phyloP scores from a whole-genome alignment of 2,113 vertebrate genomes.

The Rousettus leschenaultii region DNA sequence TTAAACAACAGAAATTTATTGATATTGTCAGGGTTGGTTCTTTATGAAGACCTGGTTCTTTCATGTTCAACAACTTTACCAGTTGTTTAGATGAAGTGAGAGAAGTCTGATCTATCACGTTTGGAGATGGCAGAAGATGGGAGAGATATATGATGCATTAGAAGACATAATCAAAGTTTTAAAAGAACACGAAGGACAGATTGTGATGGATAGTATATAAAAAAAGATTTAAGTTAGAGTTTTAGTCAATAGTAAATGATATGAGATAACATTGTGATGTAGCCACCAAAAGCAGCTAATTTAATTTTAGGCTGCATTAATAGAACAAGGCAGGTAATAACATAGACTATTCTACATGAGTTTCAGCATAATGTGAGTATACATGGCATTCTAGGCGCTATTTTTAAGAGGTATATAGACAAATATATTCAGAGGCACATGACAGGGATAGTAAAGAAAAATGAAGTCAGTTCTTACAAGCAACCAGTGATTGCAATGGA shows the following conservation, averaged over 20 bases:
- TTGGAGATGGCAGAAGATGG: not conserved
- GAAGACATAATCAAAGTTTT: not conserved
- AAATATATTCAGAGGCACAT: not conserved
- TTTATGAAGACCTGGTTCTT: not conserved
- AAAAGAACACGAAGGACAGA: not conserved
- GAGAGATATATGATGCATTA: not conserved
- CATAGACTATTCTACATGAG: not conserved
- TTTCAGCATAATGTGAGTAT: not conserved
- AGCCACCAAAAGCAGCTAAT: not conserved
- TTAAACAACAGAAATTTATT: not conserved
- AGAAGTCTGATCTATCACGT: not conserved
- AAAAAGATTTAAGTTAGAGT: not conserved
- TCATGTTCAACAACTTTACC: not conserved
- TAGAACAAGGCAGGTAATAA: not conserved
- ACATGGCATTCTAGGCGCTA: not conserved
- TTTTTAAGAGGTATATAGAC: not conserved
- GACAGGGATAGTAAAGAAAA: not conserved
- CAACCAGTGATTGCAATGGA: slow-evolving; percentile 25
- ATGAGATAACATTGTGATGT: not conserved
- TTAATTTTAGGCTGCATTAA: not conserved
- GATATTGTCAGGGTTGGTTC: not conserved
- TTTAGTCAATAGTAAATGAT: not conserved
- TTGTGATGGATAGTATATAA: not conserved
- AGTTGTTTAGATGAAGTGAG: not conserved
- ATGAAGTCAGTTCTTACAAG: not conserved